Conservation (phyloP, 2,113 vertebrate species). For the Planiliza haematocheilus region DNA sequence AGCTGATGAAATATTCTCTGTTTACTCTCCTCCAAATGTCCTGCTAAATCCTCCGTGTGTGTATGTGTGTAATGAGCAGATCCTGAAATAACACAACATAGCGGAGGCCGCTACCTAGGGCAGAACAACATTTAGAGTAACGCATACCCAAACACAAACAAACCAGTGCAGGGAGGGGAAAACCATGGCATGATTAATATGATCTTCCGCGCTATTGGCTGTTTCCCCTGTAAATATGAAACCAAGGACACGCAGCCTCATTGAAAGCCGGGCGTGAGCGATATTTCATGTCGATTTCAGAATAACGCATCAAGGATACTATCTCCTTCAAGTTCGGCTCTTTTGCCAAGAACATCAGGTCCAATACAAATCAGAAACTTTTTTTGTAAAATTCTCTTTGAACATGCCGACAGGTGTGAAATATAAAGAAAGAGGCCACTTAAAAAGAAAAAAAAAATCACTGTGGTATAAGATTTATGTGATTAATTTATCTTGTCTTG, state of each 20-base stretch:
- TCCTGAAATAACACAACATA: constrained; percentile 59
- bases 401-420: not conserved
- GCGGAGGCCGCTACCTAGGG: constrained; percentile 41
- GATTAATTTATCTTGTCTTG: constrained; percentile 59
- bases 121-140: constrained; percentile 54
- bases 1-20: constrained; percentile 82
- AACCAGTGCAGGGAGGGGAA: constrained; percentile 20
- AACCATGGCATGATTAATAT: constrained; percentile 53
- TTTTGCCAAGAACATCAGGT: constrained; percentile 35
- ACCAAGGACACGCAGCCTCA: constrained; percentile 48
- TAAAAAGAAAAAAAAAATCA: constrained; percentile 36
- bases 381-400: constrained; percentile 18
- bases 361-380: constrained; percentile 25
- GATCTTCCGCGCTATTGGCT: constrained; percentile 46
- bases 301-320: constrained; percentile 51
- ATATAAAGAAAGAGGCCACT: constrained; percentile 1
- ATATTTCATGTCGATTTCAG: constrained; percentile 50
- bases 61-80: constrained; percentile 48
- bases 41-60: constrained; percentile 66
- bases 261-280: constrained; percentile 32
- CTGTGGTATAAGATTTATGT: constrained; percentile 34
- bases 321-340: constrained; percentile 37
- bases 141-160: constrained; percentile 52
- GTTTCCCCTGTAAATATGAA: constrained; percentile 57
- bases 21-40: constrained; percentile 81